Conservation (phyloP, 1,140 invertebrate species). For the Pogonognathellus flavescens region DNA sequence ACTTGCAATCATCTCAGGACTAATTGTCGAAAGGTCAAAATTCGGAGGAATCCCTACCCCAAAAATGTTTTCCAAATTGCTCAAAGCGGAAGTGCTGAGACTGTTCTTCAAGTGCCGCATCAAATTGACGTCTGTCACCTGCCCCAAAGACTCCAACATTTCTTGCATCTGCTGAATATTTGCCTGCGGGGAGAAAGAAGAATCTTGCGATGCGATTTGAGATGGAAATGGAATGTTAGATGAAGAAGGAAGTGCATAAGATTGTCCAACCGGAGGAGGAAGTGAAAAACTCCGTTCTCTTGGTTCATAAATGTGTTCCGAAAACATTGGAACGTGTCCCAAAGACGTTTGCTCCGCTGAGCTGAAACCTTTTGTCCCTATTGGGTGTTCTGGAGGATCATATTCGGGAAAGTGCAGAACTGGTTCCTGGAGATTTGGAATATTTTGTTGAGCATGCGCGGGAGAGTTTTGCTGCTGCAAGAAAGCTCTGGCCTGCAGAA, state of each 20-base stretch:
- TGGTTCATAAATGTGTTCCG: neutral
- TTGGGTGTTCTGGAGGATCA: neutral
- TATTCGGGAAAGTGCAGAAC: too few species aligned
- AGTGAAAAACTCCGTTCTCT: neutral
- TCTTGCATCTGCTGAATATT: neutral
- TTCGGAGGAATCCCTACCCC: neutral
- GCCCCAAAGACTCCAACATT: neutral
- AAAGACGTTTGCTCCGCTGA: neutral
- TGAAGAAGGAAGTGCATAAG: too few species aligned
- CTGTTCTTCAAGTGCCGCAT: neutral
- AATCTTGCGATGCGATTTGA: too few species aligned
- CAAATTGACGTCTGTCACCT: neutral
- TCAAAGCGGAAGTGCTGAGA: neutral
- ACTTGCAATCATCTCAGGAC: neutral
- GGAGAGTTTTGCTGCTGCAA: neutral
- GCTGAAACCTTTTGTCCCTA: neutral
- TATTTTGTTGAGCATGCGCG: neutral
- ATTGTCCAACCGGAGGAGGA: too few species aligned
- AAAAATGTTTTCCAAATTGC: neutral
- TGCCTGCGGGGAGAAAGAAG: neutral
- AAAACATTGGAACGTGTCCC: neutral
- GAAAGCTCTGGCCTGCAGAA: neutral
- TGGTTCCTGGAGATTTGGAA: neutral
- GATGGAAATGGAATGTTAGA: too few species aligned
- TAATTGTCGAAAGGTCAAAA: neutral